These are phyloP conservation scores for Elgonia sp. DNA, from an alignment of 2,888 invertebrate species.

Conservation along the genomic window DNA sequence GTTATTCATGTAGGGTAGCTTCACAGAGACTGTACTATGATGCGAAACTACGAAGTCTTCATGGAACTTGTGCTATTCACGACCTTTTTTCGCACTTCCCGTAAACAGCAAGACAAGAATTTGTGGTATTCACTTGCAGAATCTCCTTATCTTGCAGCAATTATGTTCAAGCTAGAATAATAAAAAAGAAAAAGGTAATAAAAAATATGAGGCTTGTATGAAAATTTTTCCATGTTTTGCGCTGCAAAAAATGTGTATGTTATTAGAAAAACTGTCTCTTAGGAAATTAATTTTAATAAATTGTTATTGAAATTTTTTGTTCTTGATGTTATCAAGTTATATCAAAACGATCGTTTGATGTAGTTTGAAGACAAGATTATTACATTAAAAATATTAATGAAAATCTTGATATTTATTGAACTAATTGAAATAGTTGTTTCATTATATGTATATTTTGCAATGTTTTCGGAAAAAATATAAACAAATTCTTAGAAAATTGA, in stretches of 20 bases:
- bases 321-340: too few species aligned
- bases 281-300: too few species aligned
- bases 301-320: too few species aligned
- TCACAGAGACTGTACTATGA: conserved; percentile 42
- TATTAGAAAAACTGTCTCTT: conserved; percentile 7
- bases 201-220: conserved; percentile 37
- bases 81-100: conserved; percentile 55
- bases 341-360: too few species aligned
- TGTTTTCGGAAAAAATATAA: too few species aligned
- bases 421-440: too few species aligned
- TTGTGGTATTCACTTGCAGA: conserved; percentile 47
- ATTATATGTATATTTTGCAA: too few species aligned
- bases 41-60: conserved; percentile 56
- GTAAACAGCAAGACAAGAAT: conserved; percentile 50
- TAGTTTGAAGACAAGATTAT: too few species aligned
- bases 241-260: conserved; percentile 16
- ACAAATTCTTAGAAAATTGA: too few species aligned
- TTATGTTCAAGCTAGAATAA: conserved; percentile 50
- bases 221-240: conserved; percentile 33
- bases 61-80: conserved; percentile 60
- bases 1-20: conserved; percentile 38
- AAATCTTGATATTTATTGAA: too few species aligned
- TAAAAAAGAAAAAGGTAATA: conserved; percentile 34
- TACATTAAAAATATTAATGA: too few species aligned
- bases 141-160: conserved; percentile 49